A percentile compares a stretch with the other conserved stretches of the same genome.
Conservation (phyloP, 53 echinoderm and acorn worm genomes). For the Echinometra lucunter region DNA sequence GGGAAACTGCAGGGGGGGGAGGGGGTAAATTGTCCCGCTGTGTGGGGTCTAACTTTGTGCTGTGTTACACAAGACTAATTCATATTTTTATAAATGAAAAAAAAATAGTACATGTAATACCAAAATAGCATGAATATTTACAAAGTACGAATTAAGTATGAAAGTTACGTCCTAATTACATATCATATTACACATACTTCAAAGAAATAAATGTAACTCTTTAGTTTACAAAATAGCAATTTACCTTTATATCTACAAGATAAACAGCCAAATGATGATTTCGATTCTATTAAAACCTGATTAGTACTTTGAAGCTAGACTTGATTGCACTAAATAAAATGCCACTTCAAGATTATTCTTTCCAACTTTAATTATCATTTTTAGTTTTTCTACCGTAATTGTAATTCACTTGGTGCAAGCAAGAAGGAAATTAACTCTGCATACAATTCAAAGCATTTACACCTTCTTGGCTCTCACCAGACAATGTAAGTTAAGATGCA, state of each 20-base stretch:
- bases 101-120: slow-evolving; percentile 22
- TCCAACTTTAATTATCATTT: too few relatives aligned
- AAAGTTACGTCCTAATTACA: slow-evolving; percentile 8
- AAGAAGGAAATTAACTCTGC: too few relatives aligned
- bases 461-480: too few relatives aligned
- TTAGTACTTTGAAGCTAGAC: neutral
- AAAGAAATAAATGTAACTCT: neutral
- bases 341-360: neutral
- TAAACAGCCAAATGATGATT: neutral
- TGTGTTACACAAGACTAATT: neutral
- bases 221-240: neutral
- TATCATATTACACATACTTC: neutral
- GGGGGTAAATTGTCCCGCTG: too few relatives aligned
- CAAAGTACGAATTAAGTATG: neutral
- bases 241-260: neutral
- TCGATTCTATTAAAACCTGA: neutral
- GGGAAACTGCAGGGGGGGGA: too few relatives aligned
- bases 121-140: slow-evolving; percentile 14
- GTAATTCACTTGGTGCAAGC: too few relatives aligned
- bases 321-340: slow-evolving; percentile 20
- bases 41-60: neutral
- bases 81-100: neutral
- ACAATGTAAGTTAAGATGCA: too few relatives aligned
- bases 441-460: too few relatives aligned
- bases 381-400: too few relatives aligned